Conservation (phyloP, 2,888 invertebrate genomes). For the Eupeodes luniger region DNA sequence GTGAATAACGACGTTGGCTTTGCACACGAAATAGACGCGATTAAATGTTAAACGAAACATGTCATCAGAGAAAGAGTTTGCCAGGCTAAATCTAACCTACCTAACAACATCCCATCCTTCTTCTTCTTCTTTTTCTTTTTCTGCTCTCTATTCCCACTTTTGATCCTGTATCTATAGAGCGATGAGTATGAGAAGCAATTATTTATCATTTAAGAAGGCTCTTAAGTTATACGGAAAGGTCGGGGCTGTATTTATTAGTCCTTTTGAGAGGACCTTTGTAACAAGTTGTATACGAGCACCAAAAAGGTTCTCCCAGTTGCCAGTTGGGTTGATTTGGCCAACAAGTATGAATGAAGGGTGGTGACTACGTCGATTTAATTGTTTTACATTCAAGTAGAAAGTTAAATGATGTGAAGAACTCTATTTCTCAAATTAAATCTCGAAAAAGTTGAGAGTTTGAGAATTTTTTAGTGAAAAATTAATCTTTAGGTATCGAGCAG, state of each 20-base stretch:
- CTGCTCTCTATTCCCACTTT: background rate
- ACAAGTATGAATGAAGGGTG: no score
- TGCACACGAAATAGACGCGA: constrained; percentile 70
- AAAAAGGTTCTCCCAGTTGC: background rate
- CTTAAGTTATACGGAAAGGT: background rate
- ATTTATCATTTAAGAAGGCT: constrained; percentile 66
- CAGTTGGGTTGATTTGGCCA: background rate
- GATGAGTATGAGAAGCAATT: constrained; percentile 51
- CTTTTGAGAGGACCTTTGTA: background rate
- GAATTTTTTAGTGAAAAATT: no score
- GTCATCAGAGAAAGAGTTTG: constrained; percentile 34
- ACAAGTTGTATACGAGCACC: background rate
- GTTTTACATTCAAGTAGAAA: background rate
- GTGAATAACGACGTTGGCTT: constrained; percentile 64
- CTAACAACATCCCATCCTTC: background rate
- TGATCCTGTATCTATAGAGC: no score
- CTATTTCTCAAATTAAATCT: no score
- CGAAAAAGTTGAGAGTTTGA: no score
- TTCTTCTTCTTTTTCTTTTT: background rate
- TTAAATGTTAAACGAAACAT: constrained; percentile 67
- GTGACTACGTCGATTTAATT: background rate
- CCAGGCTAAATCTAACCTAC: constrained; percentile 10
- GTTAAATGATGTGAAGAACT: background rate
- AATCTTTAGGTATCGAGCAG: no score
- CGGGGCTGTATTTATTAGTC: constrained; percentile 8